Evolutionary conservation across 1,140 invertebrate species (phyloP).

Genomic region (Pollicipes pollicipes): DNA sequence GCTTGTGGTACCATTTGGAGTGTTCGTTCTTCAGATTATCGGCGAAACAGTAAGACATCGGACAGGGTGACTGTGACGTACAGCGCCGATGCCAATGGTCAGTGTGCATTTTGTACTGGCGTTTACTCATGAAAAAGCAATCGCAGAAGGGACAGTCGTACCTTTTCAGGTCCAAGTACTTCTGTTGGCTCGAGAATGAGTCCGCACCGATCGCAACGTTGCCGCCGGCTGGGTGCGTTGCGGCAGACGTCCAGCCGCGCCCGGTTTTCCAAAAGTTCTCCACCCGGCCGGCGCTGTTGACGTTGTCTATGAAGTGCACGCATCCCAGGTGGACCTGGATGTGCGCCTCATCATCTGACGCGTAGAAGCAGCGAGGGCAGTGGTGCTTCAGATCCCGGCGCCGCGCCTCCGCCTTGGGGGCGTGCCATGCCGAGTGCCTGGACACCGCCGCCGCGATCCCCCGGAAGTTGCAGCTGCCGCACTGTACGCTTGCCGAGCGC

Average conservation of each 20-base stretch:
- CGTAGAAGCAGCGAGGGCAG: background rate
- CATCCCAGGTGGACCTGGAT: background rate
- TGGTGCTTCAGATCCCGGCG: background rate
- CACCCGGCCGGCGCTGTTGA: no score
- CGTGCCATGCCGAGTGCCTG: background rate
- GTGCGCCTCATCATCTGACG: background rate
- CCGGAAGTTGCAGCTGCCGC: background rate
- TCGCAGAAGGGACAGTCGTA: background rate
- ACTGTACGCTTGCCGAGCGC: no score
- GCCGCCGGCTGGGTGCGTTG: background rate
- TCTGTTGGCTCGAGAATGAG: background rate
- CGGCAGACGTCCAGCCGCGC: background rate
- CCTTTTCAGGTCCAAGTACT: background rate
- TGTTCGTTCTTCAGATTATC: background rate
- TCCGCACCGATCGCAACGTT: no score
- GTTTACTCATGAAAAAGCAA: background rate
- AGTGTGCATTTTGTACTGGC: background rate
- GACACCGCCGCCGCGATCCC: background rate
- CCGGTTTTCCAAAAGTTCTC: no score
- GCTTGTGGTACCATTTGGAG: background rate
- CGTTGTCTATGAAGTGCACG: background rate
- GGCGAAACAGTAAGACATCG: background rate
- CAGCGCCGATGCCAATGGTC: background rate
- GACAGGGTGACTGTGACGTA: background rate
- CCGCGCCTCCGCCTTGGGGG: background rate